A percentile compares a stretch with the other conserved stretches of the same genome.
Evolutionary conservation across 2,797 vertebrate species (phyloP).

Genomic region (Poeciliopsis presidionis): DNA sequence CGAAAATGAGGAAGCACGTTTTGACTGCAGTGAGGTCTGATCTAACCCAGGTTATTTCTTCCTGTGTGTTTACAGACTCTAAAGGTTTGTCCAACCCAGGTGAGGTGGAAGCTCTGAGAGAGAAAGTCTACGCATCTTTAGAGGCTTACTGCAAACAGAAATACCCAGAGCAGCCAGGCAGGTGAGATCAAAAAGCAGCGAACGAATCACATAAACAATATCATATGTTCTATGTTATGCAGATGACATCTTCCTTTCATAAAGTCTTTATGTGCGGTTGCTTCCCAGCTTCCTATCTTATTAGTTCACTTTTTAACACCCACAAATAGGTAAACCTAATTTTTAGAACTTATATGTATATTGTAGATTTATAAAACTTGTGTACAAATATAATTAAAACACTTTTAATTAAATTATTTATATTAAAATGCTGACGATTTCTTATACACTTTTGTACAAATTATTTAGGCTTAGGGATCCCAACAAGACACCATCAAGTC

Average conservation of each 20-base stretch:
- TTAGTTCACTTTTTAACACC: background rate
- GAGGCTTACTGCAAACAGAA: constrained; percentile 99
- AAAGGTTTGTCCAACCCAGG: constrained; percentile 96
- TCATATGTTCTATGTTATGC: background rate
- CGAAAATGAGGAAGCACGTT: background rate
- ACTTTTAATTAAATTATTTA: background rate
- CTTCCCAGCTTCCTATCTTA: background rate
- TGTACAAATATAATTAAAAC: background rate
- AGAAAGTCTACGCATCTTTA: constrained; percentile 97
- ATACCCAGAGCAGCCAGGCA: constrained; percentile 97
- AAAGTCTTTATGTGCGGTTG: background rate
- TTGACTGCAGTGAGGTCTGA: background rate
- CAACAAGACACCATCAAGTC: background rate
- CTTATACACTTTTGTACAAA: background rate
- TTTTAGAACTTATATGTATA: background rate
- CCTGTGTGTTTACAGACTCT: constrained; percentile 83
- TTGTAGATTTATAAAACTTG: background rate
- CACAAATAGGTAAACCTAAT: background rate
- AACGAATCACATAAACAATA: background rate
- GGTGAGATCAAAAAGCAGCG: constrained; percentile 77
- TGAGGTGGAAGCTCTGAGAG: constrained; percentile 94
- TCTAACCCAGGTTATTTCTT: background rate
- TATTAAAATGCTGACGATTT: background rate
- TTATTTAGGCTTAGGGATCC: background rate
- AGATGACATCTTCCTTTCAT: background rate